Evolutionary conservation across 2,113 vertebrate genomes (phyloP), one percentile per base, ranked within the genome.

Genomic region (Chloropsis hardwickii): DNA sequence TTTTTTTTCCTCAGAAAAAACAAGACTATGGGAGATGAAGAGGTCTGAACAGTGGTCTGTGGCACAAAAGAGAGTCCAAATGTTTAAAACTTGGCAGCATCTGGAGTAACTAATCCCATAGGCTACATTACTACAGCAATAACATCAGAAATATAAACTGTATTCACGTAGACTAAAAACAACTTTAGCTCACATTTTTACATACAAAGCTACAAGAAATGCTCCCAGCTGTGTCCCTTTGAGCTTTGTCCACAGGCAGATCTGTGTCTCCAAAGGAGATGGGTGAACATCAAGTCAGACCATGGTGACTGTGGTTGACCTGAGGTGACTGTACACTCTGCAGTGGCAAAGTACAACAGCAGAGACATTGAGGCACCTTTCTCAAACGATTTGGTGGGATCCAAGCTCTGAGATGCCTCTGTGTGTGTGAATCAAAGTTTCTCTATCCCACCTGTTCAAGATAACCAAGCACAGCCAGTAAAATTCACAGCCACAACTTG

Each of bases 1-100:
- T 82, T 70, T 73, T 73, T 57, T 51, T 50, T 31, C 0, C 91
- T 97, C 53, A 83, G 60, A 96, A 98, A 94, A 97, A 91, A 22
- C 33, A 87, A 81, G 33, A 74, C 45, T 93, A 4, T 40, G 53
- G 37, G 72, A 89, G 28, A 50, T 73, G 35, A 25, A 45, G 79
- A 83, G n/a, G 18, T n/a, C 64, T 88, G 48, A 85, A 45, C 48
- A 20, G n/a, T 13, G 37, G 11, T 74, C 84, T 82, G 21, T n/a
- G 66, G 42, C 25, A 62, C 2, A 40, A 95, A 90, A 33, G 54
- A 74, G 39, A 94, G 60, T 31, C 28, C 24, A 79, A 72, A 74
- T 50, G 10, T 71, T 92, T 69, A 60, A 86, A 66, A 90, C 42
- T 1, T 25, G 14, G 8, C 31, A 95, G 23, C 15, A 47, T 81